phyloP scores from a whole-genome alignment of 2,797 vertebrate species.

The Gobionotothen gibberifrons region DNA sequence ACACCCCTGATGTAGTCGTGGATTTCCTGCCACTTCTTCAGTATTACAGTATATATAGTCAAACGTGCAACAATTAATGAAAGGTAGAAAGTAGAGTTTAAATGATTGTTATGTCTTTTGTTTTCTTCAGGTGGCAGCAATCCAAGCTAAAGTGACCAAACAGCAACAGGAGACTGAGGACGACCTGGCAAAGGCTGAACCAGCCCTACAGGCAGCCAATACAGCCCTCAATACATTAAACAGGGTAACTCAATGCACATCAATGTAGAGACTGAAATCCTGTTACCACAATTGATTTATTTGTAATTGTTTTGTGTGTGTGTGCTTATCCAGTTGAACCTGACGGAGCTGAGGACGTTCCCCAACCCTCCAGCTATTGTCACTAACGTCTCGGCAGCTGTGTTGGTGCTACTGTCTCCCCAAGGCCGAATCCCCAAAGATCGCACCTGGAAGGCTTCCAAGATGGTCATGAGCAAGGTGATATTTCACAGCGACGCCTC shows the following conservation, averaged over 20 bases:
- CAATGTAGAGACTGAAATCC: neutral
- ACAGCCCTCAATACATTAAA: constrained; percentile 83
- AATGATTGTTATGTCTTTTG: neutral
- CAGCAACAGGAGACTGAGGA: constrained; percentile 83
- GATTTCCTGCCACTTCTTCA: neutral
- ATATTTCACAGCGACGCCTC: constrained; percentile 40
- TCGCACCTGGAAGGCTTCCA: constrained; percentile 85
- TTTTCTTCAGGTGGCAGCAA: constrained; percentile 76
- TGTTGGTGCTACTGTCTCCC: constrained; percentile 79
- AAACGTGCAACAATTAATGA: neutral
- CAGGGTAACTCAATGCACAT: constrained; percentile 70
- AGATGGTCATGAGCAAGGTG: constrained; percentile 87
- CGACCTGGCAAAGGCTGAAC: constrained; percentile 84
- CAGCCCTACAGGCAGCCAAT: constrained; percentile 82
- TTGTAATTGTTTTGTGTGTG: constrained; percentile 34
- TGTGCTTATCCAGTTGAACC: constrained; percentile 77
- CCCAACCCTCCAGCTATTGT: constrained; percentile 81
- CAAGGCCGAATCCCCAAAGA: constrained; percentile 83
- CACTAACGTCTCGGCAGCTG: constrained; percentile 78
- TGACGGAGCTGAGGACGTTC: constrained; percentile 85
- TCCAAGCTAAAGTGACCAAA: constrained; percentile 85
- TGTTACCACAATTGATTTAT: neutral
- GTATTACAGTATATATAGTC: too few species aligned
- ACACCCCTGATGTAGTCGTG: too few species aligned
- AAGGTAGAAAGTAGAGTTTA: neutral